Evolutionary conservation across 2,797 vertebrate species (phyloP).

Genomic region (Alauda arvensis): DNA sequence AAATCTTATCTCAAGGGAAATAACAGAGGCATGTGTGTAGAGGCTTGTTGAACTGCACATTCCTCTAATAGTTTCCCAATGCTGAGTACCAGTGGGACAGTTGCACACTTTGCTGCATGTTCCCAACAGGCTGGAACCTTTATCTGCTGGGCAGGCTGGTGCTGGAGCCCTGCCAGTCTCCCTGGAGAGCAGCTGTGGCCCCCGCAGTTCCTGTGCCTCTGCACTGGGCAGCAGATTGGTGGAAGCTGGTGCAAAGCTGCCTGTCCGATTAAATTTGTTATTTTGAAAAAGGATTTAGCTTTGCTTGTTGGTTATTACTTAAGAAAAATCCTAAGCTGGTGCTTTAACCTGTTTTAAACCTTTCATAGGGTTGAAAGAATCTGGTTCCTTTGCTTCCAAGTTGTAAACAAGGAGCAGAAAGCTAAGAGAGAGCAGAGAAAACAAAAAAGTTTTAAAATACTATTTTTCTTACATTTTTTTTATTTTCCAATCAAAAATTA

Average conservation of each 20-base stretch:
- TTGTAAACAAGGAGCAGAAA: slow-evolving; percentile 23
- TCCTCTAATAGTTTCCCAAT: slow-evolving; percentile 60
- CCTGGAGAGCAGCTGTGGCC: slow-evolving; percentile 9
- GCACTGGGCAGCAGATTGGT: neutral
- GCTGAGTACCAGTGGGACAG: neutral
- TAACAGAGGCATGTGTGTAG: slow-evolving; percentile 26
- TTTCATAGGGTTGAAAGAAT: slow-evolving; percentile 12
- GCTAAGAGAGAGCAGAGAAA: neutral
- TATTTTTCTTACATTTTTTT: neutral
- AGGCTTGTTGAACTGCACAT: slow-evolving; percentile 4
- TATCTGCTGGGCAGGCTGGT: slow-evolving; percentile 20
- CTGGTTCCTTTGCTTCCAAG: neutral
- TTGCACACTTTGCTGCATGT: slow-evolving; percentile 3
- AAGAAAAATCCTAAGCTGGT: slow-evolving; percentile 42
- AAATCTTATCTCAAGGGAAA: slow-evolving; percentile 37
- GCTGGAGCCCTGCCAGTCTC: slow-evolving; percentile 10
- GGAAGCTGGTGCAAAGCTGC: slow-evolving; percentile 33
- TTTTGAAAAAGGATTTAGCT: slow-evolving; percentile 50
- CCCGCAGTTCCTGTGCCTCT: neutral
- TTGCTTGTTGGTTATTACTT: slow-evolving; percentile 27
- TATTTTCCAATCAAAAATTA: neutral
- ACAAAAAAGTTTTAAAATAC: neutral
- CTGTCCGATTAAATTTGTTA: slow-evolving; percentile 41
- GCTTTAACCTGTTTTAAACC: slow-evolving; percentile 43
- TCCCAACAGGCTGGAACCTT: slow-evolving; percentile 34